Conservation (phyloP, 2,888 invertebrate genomes). For the Papilio elwesi region DNA sequence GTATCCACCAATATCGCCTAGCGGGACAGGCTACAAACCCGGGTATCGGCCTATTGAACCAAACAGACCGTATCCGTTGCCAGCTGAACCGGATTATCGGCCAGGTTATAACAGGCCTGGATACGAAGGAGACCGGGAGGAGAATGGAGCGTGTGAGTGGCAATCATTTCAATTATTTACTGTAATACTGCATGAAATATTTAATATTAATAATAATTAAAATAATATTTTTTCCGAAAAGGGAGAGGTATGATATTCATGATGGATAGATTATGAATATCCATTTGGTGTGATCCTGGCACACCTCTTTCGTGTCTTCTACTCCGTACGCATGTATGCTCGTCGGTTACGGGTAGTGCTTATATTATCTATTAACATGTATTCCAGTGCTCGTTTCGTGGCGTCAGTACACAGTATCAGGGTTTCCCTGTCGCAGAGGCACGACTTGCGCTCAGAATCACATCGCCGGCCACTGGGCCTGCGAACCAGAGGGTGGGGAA, state of each 20-base stretch:
- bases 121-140: conserved; percentile 55
- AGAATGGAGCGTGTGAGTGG: conserved; percentile 61
- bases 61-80: conserved; percentile 18
- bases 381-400: conserved; percentile 83
- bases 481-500: conserved; percentile 89
- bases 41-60: conserved; percentile 38
- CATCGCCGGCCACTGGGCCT: conserved; percentile 92
- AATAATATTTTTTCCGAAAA: background rate
- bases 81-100: conserved; percentile 41
- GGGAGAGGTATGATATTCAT: too few relatives aligned
- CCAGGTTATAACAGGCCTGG: conserved; percentile 39
- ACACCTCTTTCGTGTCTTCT: too few relatives aligned
- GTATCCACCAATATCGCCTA: conserved; percentile 26
- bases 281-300: too few relatives aligned
- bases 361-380: too few relatives aligned
- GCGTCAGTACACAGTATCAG: conserved; percentile 91
- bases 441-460: conserved; percentile 89
- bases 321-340: too few relatives aligned
- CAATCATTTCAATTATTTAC: conserved; percentile 2
- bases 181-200: background rate
- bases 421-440: conserved; percentile 90
- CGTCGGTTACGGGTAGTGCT: too few relatives aligned
- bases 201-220: background rate
- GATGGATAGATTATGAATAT: too few relatives aligned
- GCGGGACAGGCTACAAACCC: conserved; percentile 38